Conservation (phyloP, 2,797 vertebrate genomes). For the Danio aesculapii region DNA sequence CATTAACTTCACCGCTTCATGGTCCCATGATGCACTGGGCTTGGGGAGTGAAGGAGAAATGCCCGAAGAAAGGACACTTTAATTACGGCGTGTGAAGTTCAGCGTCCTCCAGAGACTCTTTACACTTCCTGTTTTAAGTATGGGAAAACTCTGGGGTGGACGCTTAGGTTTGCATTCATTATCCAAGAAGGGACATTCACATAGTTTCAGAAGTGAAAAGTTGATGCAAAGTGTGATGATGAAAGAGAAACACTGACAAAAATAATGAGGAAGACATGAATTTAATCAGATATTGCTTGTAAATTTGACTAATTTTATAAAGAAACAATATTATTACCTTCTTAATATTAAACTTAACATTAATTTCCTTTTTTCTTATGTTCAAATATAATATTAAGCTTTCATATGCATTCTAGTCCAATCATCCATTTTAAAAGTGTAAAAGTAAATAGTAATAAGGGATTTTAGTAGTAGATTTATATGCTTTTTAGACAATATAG, state of each 20-base stretch:
- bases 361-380: no score
- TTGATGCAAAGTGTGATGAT: neutral
- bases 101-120: neutral
- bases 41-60: neutral
- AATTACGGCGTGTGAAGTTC: constrained; percentile 14
- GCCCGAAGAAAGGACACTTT: constrained; percentile 26
- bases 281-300: no score
- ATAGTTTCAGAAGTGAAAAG: neutral
- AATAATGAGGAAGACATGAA: no score
- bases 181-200: neutral
- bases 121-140: constrained; percentile 8
- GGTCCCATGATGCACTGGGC: constrained; percentile 14
- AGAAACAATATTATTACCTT: no score
- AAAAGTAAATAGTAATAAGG: no score
- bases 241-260: neutral
- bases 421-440: no score
- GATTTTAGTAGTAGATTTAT: no score
- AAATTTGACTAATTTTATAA: no score
- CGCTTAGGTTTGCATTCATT: constrained; percentile 10
- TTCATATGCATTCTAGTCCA: no score
- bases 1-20: constrained; percentile 9
- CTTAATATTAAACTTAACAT: no score
- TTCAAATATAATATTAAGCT: no score
- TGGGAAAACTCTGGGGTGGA: neutral
- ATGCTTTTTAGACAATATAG: no score